phyloP scores from a whole-genome alignment of 2,113 vertebrate species.

The Prochilodus magdalenae region DNA sequence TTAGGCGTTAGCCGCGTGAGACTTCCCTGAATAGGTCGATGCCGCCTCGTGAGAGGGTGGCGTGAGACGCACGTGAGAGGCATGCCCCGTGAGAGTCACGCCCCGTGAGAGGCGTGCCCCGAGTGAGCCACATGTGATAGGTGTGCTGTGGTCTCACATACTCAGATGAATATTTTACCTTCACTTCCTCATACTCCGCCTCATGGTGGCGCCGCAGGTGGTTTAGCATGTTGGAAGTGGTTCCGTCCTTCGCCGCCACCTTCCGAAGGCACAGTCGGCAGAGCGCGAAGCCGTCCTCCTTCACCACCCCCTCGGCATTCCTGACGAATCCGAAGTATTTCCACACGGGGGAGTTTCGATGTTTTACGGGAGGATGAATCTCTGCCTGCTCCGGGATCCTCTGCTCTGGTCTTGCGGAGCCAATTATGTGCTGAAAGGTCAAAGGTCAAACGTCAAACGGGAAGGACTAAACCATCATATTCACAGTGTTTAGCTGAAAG shows the following conservation, averaged over 20 bases:
- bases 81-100: too few relatives aligned
- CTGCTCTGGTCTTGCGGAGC: not conserved
- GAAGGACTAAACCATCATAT: too few relatives aligned
- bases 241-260: slow-evolving; percentile 35
- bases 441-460: not conserved
- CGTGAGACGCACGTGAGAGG: too few relatives aligned
- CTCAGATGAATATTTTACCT: not conserved
- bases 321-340: slow-evolving; percentile 31
- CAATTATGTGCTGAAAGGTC: not conserved
- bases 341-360: slow-evolving; percentile 23
- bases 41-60: too few relatives aligned
- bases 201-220: slow-evolving; percentile 46
- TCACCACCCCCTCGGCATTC: not conserved
- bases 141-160: too few relatives aligned
- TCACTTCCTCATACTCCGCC: slow-evolving; percentile 43
- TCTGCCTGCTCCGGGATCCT: not conserved
- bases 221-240: slow-evolving; percentile 43
- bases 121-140: too few relatives aligned
- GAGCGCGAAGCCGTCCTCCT: slow-evolving; percentile 33
- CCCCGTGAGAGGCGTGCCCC: too few relatives aligned
- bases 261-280: slow-evolving; percentile 34
- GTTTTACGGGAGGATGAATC: slow-evolving; percentile 24
- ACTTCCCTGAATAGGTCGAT: too few relatives aligned
- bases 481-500: too few relatives aligned
- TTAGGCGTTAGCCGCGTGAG: too few relatives aligned